A percentile compares a stretch with the other conserved stretches of the same genome.
phyloP scores from a whole-genome alignment of 2,113 vertebrate genomes.

The Uria lomvia region DNA sequence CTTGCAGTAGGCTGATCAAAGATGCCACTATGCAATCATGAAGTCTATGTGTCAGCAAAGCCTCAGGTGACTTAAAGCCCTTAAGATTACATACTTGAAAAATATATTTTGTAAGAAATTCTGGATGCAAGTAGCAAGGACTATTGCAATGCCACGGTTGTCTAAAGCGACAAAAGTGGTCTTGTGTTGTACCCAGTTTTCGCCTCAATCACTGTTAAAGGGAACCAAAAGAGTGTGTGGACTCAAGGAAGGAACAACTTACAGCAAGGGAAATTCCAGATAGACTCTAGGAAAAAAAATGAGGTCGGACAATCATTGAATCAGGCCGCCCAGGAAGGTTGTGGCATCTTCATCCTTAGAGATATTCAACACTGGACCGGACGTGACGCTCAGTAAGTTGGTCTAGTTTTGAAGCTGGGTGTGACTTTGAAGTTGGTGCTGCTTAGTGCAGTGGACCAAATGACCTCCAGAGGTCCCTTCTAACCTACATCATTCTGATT shows the following conservation, averaged over 20 bases:
- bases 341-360: neutral
- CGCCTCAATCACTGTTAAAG: neutral
- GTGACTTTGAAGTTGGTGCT: neutral
- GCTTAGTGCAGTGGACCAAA: neutral
- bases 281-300: neutral
- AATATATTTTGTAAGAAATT: neutral
- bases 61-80: neutral
- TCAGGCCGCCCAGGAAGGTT: neutral
- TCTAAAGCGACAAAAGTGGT: neutral
- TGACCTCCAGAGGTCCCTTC: constrained; percentile 40
- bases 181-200: neutral
- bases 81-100: neutral
- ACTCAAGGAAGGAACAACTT: neutral
- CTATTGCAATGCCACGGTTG: neutral
- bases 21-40: neutral
- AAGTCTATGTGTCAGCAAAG: neutral
- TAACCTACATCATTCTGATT: neutral
- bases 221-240: neutral
- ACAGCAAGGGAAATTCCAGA: neutral
- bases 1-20: neutral
- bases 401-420: neutral
- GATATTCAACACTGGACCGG: neutral
- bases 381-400: neutral
- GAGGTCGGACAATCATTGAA: neutral
- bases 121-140: neutral